phyloP scores from a whole-genome alignment of 2,113 vertebrate genomes.

The Tamias sibiricus region DNA sequence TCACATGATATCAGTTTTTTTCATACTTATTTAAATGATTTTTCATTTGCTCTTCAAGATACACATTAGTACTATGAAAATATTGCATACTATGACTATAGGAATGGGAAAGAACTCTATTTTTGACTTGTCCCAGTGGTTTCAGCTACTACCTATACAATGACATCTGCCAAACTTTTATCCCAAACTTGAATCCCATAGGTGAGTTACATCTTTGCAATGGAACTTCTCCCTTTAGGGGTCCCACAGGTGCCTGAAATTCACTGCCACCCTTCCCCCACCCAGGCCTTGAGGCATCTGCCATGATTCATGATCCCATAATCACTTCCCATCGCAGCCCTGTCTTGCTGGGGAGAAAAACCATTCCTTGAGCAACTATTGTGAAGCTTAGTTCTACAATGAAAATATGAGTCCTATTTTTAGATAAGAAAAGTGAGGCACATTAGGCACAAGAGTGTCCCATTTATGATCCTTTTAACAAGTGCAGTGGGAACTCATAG shows the following conservation, averaged over 20 bases:
- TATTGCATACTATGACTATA: background rate
- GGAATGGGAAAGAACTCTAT: background rate
- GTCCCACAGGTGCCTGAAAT: background rate
- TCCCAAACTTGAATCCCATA: background rate
- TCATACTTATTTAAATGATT: background rate
- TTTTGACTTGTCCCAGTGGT: background rate
- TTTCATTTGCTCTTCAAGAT: constrained; percentile 26
- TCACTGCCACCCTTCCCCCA: background rate
- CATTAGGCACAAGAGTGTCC: background rate
- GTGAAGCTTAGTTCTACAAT: background rate
- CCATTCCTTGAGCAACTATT: background rate
- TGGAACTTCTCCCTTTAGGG: background rate
- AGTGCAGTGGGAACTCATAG: background rate
- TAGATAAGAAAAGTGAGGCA: background rate
- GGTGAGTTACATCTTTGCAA: background rate
- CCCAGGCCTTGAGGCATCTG: background rate
- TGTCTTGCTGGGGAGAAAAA: background rate
- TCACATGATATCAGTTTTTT: background rate
- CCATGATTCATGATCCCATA: background rate
- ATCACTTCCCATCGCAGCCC: background rate
- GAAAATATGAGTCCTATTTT: background rate
- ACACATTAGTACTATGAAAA: background rate
- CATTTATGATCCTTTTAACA: background rate
- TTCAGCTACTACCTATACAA: background rate
- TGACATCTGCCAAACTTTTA: background rate